Percentiles rank a stretch among this genome's conserved stretches.
Conservation (phyloP, 2,888 invertebrate genomes). For the Drymonia ruficornis region DNA sequence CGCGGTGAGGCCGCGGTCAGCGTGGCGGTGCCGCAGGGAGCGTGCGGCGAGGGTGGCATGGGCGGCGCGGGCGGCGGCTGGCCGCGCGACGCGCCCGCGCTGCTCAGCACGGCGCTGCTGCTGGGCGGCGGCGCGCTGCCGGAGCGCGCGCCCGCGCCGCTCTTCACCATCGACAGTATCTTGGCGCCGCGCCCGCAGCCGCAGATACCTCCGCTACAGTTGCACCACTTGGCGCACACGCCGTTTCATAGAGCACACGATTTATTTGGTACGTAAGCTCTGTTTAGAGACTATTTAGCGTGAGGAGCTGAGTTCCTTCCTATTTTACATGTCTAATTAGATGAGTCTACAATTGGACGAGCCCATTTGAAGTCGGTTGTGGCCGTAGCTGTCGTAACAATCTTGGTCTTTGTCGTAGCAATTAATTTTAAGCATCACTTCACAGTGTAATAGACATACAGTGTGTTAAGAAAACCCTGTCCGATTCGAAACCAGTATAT, state of each 20-base stretch:
- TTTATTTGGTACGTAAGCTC: constrained; percentile 89
- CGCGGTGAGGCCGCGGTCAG: constrained; percentile 46
- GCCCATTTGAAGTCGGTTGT: no score
- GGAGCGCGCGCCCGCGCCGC: constrained; percentile 80
- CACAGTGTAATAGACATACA: no score
- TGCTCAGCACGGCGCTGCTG: constrained; percentile 81
- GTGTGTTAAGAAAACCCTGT: no score
- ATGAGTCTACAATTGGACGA: no score
- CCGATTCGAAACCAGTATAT: no score
- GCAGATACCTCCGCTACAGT: constrained; percentile 83
- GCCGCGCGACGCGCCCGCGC: constrained; percentile 76
- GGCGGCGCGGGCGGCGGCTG: constrained; percentile 72
- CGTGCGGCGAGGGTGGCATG: constrained; percentile 52
- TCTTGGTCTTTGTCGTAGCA: no score
- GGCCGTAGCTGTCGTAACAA: no score
- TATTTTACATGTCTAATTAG: no score
- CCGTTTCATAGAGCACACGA: constrained; percentile 90
- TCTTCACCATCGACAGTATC: constrained; percentile 95
- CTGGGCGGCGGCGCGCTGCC: constrained; percentile 78
- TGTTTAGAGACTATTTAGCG: not conserved
- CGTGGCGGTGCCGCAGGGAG: constrained; percentile 70
- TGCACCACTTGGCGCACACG: constrained; percentile 86
- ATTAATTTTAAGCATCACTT: no score
- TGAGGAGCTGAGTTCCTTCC: no score
- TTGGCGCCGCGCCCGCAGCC: constrained; percentile 89